Evolutionary conservation across 2,113 vertebrate genomes (phyloP), one percentile per base, ranked within the genome.

Genomic region (Catharus fuscescens): DNA sequence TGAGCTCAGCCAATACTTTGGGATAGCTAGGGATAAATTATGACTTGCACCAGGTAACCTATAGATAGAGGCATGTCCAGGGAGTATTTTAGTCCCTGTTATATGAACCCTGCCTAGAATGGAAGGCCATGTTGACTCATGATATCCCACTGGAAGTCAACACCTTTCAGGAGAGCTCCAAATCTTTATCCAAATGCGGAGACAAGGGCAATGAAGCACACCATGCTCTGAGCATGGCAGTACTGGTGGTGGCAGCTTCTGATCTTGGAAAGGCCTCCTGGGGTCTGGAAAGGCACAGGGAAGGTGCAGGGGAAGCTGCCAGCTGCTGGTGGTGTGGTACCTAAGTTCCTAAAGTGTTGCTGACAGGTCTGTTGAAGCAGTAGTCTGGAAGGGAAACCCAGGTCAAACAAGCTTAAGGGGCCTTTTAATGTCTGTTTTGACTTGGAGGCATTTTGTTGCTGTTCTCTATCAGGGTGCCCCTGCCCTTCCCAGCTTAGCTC

Each of bases 61-160:
- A 62, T 76, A 60, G 83, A 60, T 61, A n/a, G 65, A 88, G 11
- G 38, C 52, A 20, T 62, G 61, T 45, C 48, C 61, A 64, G 65
- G 40, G 88, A 66, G 84, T 96, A 94, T 95, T 95, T 96, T 92
- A 70, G 71, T 80, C 85, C 52, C 71, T 78, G 79, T 92, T 42
- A 92, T 31, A 26, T 66, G 62, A 92, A 71, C 52, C 59, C 47
- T 80, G 42, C 79, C 66, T 74, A 52, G 84, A 96, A 88, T 92
- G 85, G 90, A 85, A 93, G 79, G 67, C 59, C 52, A 66, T 52
- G 61, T 91, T 82, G 59, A 48, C 71, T 81, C 44, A 19, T 2
- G 3, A 29, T 38, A 31, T 86, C 85, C 61, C 47, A 5, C 47
- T 87, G 57, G 67, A 76, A 47, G 64, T 60, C 53, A 64, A 0